Evolutionary conservation across 2,888 invertebrate species (phyloP).

Genomic region (Luffia ferchaultella): DNA sequence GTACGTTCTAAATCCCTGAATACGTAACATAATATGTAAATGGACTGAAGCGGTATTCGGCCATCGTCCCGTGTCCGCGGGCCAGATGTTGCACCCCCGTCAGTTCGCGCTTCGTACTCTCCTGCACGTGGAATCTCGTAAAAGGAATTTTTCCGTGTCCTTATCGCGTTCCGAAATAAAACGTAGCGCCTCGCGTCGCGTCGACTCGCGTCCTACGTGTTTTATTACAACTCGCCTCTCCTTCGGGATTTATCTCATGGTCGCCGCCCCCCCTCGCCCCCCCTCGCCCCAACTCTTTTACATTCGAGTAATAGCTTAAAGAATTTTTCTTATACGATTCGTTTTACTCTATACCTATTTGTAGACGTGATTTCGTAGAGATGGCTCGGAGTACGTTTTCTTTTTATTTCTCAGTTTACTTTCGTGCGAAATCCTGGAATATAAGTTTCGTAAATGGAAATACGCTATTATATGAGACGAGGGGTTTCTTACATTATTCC

Average conservation of each 20-base stretch:
- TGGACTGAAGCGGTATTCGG: too few relatives aligned
- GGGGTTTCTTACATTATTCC: too few relatives aligned
- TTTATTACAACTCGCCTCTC: conserved; percentile 54
- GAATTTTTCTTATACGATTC: conserved; percentile 39
- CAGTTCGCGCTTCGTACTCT: not conserved
- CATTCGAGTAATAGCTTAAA: conserved; percentile 29
- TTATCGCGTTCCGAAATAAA: conserved; percentile 65
- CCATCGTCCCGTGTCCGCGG: too few relatives aligned
- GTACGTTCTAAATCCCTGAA: too few relatives aligned
- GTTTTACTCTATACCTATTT: conserved; percentile 26
- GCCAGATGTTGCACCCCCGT: too few relatives aligned
- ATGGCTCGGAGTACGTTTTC: conserved; percentile 3
- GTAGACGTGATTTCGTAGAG: conserved; percentile 11
- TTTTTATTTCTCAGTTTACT: conserved; percentile 1
- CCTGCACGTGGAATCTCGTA: conserved; percentile 21
- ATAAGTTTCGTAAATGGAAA: too few relatives aligned
- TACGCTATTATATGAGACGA: too few relatives aligned
- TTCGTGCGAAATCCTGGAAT: too few relatives aligned
- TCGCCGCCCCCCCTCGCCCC: conserved; percentile 26
- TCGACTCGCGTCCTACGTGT: conserved; percentile 35
- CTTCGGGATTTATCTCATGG: conserved; percentile 54
- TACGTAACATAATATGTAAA: too few relatives aligned
- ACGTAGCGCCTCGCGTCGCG: conserved; percentile 52
- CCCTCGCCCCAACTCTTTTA: conserved; percentile 29
- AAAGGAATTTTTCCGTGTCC: conserved; percentile 60